These are phyloP conservation scores for Phrixothrix hirtus DNA, from an alignment of 2,888 invertebrate species.

Conservation along the genomic window DNA sequence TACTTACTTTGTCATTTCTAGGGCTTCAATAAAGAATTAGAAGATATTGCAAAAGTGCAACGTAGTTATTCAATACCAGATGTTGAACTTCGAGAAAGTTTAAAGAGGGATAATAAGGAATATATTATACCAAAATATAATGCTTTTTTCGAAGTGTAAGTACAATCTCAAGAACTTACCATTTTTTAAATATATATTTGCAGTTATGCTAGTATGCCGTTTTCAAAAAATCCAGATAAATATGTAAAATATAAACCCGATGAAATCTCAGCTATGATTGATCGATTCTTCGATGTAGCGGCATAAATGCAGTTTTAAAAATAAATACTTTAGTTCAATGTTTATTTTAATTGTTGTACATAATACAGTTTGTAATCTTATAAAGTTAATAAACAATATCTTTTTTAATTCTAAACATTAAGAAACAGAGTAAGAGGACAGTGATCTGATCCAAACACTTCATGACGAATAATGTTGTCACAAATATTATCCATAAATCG, in stretches of 20 bases:
- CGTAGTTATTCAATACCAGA: constrained; percentile 93
- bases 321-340: not conserved
- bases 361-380: too few relatives aligned
- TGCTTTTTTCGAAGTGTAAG: constrained; percentile 74
- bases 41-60: constrained; percentile 83
- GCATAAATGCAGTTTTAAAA: constrained; percentile 58
- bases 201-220: constrained; percentile 74
- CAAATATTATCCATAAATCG: constrained; percentile 76
- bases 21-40: constrained; percentile 96
- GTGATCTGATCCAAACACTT: constrained; percentile 93
- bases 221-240: constrained; percentile 92
- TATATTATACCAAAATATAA: constrained; percentile 85
- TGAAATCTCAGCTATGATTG: constrained; percentile 80
- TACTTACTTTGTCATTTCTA: constrained; percentile 54
- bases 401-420: constrained; percentile 55
- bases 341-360: too few relatives aligned
- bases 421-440: constrained; percentile 86
- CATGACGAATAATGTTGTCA: constrained; percentile 79
- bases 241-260: constrained; percentile 89
- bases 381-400: not conserved
- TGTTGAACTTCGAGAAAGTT: constrained; percentile 81
- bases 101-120: constrained; percentile 89
- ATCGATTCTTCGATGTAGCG: constrained; percentile 90
- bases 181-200: constrained; percentile 24
- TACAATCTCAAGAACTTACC: too few relatives aligned